Evolutionary conservation across 2,888 invertebrate species (phyloP).

Genomic region (Sarcophaga subvicina): DNA sequence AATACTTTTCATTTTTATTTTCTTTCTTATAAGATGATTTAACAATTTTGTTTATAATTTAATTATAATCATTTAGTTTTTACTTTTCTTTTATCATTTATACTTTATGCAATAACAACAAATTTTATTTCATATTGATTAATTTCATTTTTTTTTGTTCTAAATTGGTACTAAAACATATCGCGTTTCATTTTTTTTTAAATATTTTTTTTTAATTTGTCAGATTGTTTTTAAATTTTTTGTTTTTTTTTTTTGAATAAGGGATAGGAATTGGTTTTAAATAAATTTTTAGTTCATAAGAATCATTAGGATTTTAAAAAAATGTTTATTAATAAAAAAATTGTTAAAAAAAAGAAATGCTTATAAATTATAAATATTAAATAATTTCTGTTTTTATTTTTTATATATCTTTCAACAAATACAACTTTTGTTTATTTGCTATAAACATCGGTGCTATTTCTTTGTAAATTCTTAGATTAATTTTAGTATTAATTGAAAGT

Average conservation of each 20-base stretch:
- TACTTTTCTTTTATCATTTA: constrained; percentile 10
- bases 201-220: constrained; percentile 17
- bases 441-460: too few relatives aligned
- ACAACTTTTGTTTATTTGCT: too few relatives aligned
- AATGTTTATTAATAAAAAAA: constrained; percentile 1
- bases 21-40: neutral
- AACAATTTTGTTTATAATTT: constrained; percentile 55
- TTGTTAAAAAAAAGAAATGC: neutral
- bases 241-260: constrained; percentile 5
- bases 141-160: constrained; percentile 36
- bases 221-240: neutral
- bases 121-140: constrained; percentile 31
- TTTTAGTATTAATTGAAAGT: neutral
- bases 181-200: constrained; percentile 38
- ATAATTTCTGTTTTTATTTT: neutral
- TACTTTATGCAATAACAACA: constrained; percentile 58
- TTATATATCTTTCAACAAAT: neutral
- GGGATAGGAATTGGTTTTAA: constrained; percentile 13
- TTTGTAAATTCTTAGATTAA: too few relatives aligned
- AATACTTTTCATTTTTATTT: constrained; percentile 38
- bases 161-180: constrained; percentile 60
- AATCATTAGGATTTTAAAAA: constrained; percentile 20
- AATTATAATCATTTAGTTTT: constrained; percentile 45
- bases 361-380: neutral
- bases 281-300: constrained; percentile 15